phyloP scores from a whole-genome alignment of 2,888 invertebrate genomes.

The Balanococcus diminutus region DNA sequence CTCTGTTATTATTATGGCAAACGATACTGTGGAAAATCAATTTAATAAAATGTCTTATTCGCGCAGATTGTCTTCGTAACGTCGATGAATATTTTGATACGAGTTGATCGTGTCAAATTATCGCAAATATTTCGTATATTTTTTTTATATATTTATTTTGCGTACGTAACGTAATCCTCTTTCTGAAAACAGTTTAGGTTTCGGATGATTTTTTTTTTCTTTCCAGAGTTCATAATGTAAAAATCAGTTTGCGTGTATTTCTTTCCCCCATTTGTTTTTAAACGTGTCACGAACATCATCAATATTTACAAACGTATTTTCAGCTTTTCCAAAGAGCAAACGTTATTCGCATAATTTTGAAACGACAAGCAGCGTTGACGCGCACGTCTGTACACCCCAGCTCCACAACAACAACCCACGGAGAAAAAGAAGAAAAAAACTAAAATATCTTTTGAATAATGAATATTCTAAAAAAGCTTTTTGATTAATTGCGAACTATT shows the following conservation, averaged over 20 bases:
- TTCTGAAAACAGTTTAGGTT: background rate
- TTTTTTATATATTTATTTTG: background rate
- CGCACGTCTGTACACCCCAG: background rate
- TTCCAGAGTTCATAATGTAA: background rate
- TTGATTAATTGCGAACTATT: constrained; percentile 2
- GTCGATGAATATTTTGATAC: background rate
- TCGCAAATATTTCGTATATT: background rate
- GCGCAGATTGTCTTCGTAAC: background rate
- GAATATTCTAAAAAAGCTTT: background rate
- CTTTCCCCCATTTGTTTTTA: background rate
- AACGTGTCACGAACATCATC: constrained; percentile 12
- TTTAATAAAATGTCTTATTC: constrained; percentile 11
- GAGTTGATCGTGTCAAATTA: background rate
- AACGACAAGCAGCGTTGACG: background rate
- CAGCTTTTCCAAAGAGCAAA: background rate
- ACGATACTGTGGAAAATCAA: background rate
- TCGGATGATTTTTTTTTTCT: background rate
- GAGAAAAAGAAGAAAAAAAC: background rate
- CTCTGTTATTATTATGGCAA: background rate
- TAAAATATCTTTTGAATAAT: background rate
- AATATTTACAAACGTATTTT: constrained; percentile 8
- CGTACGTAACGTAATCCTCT: background rate
- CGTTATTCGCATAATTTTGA: background rate
- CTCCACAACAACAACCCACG: background rate
- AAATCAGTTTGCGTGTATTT: background rate